phyloP scores from a whole-genome alignment of 2,888 invertebrate species.

The Drosophila nr. fundita region DNA sequence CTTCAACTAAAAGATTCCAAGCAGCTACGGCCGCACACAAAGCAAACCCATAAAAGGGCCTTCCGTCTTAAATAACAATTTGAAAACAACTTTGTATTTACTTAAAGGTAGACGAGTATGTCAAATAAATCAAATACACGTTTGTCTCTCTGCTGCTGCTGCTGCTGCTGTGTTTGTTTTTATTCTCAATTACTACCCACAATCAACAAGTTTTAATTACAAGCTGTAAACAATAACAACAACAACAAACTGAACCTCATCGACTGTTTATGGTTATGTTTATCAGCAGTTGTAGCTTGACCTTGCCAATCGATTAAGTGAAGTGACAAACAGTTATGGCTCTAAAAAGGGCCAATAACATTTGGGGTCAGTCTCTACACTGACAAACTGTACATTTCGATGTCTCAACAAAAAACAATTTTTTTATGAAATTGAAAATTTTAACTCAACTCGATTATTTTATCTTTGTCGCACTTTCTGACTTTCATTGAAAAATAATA shows the following conservation, averaged over 20 bases:
- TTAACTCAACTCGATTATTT: too few relatives aligned
- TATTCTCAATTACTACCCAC: slow-evolving; percentile 51
- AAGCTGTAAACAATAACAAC: slow-evolving; percentile 36
- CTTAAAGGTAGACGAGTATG: slow-evolving; percentile 10
- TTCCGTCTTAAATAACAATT: slow-evolving; percentile 1
- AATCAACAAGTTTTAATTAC: slow-evolving; percentile 77
- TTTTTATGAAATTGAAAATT: too few relatives aligned
- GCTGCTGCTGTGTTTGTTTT: slow-evolving; percentile 7
- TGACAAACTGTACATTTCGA: slow-evolving; percentile 3
- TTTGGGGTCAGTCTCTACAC: slow-evolving; percentile 2
- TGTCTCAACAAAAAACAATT: neutral
- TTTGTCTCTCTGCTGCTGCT: slow-evolving; percentile 10
- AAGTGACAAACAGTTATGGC: slow-evolving; percentile 32
- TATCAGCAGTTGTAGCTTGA: slow-evolving; percentile 52
- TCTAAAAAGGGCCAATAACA: slow-evolving; percentile 13
- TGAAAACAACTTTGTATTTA: slow-evolving; percentile 14
- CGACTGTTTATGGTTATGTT: slow-evolving; percentile 58
- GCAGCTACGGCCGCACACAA: neutral
- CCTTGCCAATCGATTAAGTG: slow-evolving; percentile 51
- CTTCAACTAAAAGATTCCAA: slow-evolving; percentile 14
- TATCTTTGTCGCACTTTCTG: neutral
- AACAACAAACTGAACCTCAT: slow-evolving; percentile 41
- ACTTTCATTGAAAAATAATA: neutral
- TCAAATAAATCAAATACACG: slow-evolving; percentile 63
- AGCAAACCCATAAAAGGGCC: slow-evolving; percentile 30